Conservation (phyloP, 2,113 vertebrate genomes). For the Ammospiza caudacuta region DNA sequence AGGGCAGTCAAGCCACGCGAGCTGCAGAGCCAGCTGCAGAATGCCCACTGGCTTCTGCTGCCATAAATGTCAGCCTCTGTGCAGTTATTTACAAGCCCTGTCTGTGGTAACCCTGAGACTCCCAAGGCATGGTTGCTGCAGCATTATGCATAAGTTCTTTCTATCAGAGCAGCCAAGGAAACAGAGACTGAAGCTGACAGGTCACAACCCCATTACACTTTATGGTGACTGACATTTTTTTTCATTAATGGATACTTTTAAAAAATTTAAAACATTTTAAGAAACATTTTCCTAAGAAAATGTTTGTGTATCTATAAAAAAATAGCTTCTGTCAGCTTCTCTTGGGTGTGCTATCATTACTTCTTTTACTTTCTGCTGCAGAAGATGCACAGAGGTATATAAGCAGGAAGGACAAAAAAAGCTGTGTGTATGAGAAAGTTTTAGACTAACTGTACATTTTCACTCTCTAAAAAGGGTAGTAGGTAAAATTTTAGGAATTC, state of each 20-base stretch:
- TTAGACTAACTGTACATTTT: background rate
- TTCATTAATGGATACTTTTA: background rate
- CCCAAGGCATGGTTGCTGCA: background rate
- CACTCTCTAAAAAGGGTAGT: background rate
- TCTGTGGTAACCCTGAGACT: background rate
- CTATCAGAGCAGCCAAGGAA: background rate
- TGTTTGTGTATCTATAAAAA: background rate
- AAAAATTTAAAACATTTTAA: background rate
- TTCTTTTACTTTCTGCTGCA: background rate
- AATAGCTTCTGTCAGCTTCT: background rate
- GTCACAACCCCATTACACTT: background rate
- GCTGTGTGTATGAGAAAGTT: background rate
- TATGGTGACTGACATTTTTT: background rate
- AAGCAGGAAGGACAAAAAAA: background rate
- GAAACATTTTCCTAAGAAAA: constrained; percentile 15
- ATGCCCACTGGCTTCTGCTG: background rate
- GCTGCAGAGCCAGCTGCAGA: background rate
- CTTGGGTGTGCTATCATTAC: background rate
- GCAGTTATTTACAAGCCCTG: constrained; percentile 32
- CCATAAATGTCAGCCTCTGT: background rate
- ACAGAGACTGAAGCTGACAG: background rate
- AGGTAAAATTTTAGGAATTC: background rate
- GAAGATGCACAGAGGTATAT: background rate
- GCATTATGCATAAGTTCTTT: background rate
- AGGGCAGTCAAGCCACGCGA: background rate